Evolutionary conservation across 1,140 invertebrate species (phyloP), one percentile per base, ranked within the genome.

Genomic region (Mercenaria mercenaria): DNA sequence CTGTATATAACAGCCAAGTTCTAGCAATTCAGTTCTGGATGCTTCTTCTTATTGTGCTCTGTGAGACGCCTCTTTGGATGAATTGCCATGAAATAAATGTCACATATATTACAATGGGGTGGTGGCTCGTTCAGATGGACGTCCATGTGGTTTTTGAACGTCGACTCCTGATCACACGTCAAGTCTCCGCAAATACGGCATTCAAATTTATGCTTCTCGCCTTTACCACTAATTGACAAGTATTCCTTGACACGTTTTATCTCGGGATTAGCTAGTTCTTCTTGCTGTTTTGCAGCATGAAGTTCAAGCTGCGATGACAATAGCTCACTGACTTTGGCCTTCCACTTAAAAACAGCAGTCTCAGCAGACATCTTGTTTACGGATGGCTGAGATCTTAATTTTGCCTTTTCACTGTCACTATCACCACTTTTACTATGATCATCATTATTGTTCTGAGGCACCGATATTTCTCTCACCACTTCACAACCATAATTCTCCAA

Each of bases 41-140:
- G 86, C 67, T 88, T 88, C 77, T 88, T 88, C 43, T 47, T 80
- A 39, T 88, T 88, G 41, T 88, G 86, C 43, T 88, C 86, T n/a
- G 59, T 56, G 2, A 88, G 77, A 4, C 86, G 50, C 47, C 76
- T 47, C 34, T 80, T 88, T 18, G 86, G 86, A 81, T 81, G 79
- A 34, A 88, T 88, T 3, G 86, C 86, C 86, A 88, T 88, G 43
- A 88, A 88, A 52, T 88, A 88, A 67, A 80, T 88, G 61, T 88
- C 86, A 72, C 86, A 88, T 59, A 80, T 81, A 67, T 32, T 56
- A 67, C 86, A 88, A 41, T 88, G 72, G 64, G 86, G 86, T 18
- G 86, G 86, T 18, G 77, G 61, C 34, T 88, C 76, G 41, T 88
- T 67, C 77, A 88, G 43, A 81, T 88, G 86, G 20, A 69, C 77